phyloP scores from a whole-genome alignment of 2,888 invertebrate genomes.

The Alloplasta piceator region DNA sequence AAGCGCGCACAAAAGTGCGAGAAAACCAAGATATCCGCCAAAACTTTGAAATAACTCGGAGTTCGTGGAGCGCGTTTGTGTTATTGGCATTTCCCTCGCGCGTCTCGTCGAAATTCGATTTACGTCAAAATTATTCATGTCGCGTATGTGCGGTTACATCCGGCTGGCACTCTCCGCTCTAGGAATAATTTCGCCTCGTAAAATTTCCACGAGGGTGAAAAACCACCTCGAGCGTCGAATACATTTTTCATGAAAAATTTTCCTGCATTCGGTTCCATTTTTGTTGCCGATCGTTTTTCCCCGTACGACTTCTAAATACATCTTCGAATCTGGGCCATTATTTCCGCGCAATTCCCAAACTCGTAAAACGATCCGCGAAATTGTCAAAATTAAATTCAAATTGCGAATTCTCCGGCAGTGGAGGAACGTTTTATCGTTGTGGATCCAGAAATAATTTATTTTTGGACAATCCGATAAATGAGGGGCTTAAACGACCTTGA shows the following conservation, averaged over 20 bases:
- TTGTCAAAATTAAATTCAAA: too few species aligned
- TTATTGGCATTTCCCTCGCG: neutral
- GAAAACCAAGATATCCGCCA: constrained; percentile 22
- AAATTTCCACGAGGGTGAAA: constrained; percentile 19
- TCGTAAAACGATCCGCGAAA: too few species aligned
- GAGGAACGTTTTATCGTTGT: too few species aligned
- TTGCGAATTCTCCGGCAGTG: too few species aligned
- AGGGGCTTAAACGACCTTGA: too few species aligned
- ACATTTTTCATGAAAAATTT: constrained; percentile 26
- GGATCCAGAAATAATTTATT: too few species aligned
- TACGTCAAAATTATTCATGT: constrained; percentile 50
- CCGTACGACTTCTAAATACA: neutral
- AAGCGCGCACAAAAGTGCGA: neutral
- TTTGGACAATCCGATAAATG: too few species aligned
- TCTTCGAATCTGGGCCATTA: too few species aligned
- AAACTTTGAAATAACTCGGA: constrained; percentile 10
- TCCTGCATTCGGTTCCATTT: neutral
- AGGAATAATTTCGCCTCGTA: constrained; percentile 36
- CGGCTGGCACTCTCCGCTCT: constrained; percentile 14
- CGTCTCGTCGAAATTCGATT: constrained; percentile 48
- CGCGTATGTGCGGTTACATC: constrained; percentile 31
- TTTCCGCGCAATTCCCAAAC: too few species aligned
- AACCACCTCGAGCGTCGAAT: constrained; percentile 2
- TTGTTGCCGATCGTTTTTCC: neutral
- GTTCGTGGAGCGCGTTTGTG: neutral